Base-by-base conservation (phyloP, 2,888 invertebrate genomes). In the Sympetrum striolatum region DNA sequence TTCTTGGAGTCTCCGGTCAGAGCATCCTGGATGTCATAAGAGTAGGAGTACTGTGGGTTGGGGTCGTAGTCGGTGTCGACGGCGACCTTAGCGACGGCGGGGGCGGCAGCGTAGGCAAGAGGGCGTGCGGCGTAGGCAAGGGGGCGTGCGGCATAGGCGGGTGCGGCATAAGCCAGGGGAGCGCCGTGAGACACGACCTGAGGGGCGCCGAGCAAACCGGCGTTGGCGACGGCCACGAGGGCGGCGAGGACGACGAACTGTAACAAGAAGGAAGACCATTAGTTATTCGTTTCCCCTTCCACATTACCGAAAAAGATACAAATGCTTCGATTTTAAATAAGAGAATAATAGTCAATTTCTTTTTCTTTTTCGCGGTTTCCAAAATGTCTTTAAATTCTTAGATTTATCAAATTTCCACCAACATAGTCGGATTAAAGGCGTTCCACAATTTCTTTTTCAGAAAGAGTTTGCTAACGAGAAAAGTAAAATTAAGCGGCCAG, bases 1-100 rank as follows among this genome's bases (percentile, higher is more conserved):
- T 94, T 94, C 93, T 95, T 95, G 90, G 94, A 93, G 92, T 95
- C 95, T 79, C 95, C 95, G 91, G 95, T 95, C 64, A 95, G 92
- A 15, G 93, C 93, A 92, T 95, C 95, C 92, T 95, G 94, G 80
- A 95, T 94, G 92, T 94, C 95, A 92, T 95, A 95, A 91, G 94
- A 94, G 93, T 94, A 95, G 92, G 94, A 94, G 93, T 95, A 95
- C 92, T 95, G 94, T 90, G 95, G 95, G 93, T 95, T 94, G 73
- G 95, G 94, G 93, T 95, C 95, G 92, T 94, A 94, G 91, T 93
- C 93, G 90, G 92, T 91, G 91, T 91, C 92, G 91, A 92, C 92
- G 81, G 92, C 92, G 37, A 91, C 91, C 35, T 91, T 90, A 48
- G 91, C 91, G 81, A 91, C 91, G 73, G 91, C 91, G 12, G 91